Evolutionary conservation across 2,797 vertebrate species (phyloP).

Genomic region (Oryzias dopingdopingensis): DNA sequence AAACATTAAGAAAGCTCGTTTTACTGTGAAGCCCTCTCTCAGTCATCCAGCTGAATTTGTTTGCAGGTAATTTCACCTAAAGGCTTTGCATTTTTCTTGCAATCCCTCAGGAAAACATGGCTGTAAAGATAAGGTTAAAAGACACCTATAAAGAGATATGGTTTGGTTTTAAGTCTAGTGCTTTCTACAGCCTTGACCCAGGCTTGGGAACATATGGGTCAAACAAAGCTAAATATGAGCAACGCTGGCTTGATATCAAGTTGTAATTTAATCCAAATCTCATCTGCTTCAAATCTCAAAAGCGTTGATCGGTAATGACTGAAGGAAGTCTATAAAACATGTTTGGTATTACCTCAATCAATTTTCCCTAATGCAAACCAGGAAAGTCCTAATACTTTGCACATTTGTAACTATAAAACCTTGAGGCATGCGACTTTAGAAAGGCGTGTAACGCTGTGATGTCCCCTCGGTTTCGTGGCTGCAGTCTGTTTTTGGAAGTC

Average conservation of each 20-base stretch:
- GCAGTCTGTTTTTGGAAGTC: conserved; percentile 2
- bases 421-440: not conserved
- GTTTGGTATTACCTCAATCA: conserved; percentile 4
- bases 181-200: conserved; percentile 69
- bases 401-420: conserved; percentile 4
- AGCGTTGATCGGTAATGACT: conserved; percentile 2
- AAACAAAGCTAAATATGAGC: conserved; percentile 1
- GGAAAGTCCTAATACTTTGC: conserved; percentile 1
- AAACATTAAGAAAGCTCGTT: not conserved
- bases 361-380: conserved; percentile 1
- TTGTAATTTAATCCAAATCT: not conserved
- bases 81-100: conserved; percentile 49
- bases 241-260: not conserved
- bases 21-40: conserved; percentile 2
- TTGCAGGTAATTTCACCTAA: conserved; percentile 50
- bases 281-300: not conserved
- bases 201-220: conserved; percentile 15
- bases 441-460: not conserved
- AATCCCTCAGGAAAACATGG: conserved; percentile 70
- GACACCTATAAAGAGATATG: conserved; percentile 39
- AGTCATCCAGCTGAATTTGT: conserved; percentile 16
- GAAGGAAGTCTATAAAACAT: not conserved
- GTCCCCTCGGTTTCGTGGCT: conserved; percentile 4
- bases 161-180: conserved; percentile 33
- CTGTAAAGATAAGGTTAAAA: conserved; percentile 74